Evolutionary conservation across 2,113 vertebrate species (phyloP).

Genomic region (Nothoprocta pentlandii): DNA sequence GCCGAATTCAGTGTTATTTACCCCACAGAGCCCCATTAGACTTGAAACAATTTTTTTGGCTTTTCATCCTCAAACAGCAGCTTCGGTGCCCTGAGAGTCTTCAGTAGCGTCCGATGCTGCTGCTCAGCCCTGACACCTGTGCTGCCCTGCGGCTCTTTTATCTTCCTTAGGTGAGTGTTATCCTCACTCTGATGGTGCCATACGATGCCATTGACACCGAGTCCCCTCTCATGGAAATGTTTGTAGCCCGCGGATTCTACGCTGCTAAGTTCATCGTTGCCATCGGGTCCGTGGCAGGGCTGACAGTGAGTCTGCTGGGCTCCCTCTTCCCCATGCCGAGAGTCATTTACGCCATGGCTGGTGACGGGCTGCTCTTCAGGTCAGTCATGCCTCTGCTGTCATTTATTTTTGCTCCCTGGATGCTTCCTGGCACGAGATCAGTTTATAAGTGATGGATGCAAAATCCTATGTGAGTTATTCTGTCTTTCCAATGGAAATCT

Average conservation of each 20-base stretch:
- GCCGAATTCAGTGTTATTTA: neutral
- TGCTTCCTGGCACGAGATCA: neutral
- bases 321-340: constrained; percentile 97
- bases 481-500: neutral
- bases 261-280: constrained; percentile 93
- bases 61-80: neutral
- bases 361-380: constrained; percentile 97
- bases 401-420: neutral
- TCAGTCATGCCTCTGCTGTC: constrained; percentile 57
- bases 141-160: neutral
- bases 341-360: constrained; percentile 97
- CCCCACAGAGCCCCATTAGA: neutral
- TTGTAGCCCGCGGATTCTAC: constrained; percentile 89
- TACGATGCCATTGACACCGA: constrained; percentile 92
- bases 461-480: neutral
- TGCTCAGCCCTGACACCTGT: neutral
- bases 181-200: constrained; percentile 95
- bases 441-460: neutral
- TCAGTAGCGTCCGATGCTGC: neutral
- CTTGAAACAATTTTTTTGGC: neutral
- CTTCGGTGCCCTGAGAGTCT: rapidly evolving
- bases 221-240: constrained; percentile 99
- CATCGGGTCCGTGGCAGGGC: constrained; percentile 89
- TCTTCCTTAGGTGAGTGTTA: constrained; percentile 89
- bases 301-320: constrained; percentile 93